Evolutionary conservation across 2,888 invertebrate genomes (phyloP), one percentile per base, ranked within the genome.

Genomic region (Nemapogon koenigi): DNA sequence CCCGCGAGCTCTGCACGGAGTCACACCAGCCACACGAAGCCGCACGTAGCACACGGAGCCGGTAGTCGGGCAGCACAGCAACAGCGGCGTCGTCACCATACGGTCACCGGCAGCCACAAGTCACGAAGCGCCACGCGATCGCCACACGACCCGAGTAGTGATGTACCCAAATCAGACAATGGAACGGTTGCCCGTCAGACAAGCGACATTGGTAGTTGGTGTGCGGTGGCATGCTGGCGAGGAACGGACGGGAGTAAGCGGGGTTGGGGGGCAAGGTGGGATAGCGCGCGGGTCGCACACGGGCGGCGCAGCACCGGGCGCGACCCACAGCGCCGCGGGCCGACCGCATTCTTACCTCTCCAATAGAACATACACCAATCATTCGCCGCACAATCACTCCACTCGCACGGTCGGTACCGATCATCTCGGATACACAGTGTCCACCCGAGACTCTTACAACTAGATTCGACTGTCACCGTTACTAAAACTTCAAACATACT

Each of bases 1-100:
- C 88, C 71, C 88, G 85, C 79, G 90, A 89, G 83, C 87, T 89
- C 90, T 90, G 87, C 82, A 73, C 57, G 49, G 41, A 29, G 44
- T 46, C 47, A 49, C 48, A 47, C 31, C 39, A 45, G 47, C 50
- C 55, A 46, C 48, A 49, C 47, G 43, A 47, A 47, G 48, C 48
- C 41, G 51, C 51, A 46, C 49, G 51, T 51, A 49, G 53, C 50
- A 52, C 53, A 43, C 46, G 46, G 38, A 47, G 43, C 47, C 45
- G 43, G 6, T 10, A 18, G n/a, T 13, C 4, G 7, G 19, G 33
- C 33, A 3, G 19, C 19, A 16, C 11, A 46, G 41, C 48, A 46
- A 48, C 45, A 38, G 38, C 35, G 50, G 47, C 45, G 44, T 42
- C 28, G 44, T 38, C 48, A 49, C 47, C 47, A 47, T 40, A 40